Evolutionary conservation across 2,113 vertebrate genomes (phyloP).

Genomic region (Gasterosteus nipponicus): DNA sequence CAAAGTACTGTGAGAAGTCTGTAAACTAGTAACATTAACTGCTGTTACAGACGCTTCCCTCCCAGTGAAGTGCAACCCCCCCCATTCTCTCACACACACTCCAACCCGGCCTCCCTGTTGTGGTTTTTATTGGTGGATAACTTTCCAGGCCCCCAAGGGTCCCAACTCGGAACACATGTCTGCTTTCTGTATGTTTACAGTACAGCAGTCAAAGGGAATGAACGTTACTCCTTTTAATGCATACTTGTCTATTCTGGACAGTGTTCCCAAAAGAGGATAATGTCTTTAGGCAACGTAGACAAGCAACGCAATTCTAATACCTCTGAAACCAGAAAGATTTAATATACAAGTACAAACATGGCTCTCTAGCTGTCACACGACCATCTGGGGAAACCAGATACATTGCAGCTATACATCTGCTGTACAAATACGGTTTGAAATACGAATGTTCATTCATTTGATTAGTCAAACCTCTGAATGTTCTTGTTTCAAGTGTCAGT

Average conservation of each 20-base stretch:
- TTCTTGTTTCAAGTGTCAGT: conserved; percentile 23
- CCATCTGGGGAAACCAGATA: conserved; percentile 1
- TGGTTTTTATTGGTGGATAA: conserved; percentile 74
- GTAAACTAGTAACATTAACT: conserved; percentile 72
- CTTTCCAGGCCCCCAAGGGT: conserved; percentile 70
- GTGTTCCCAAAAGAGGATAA: conserved; percentile 44
- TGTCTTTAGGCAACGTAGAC: conserved; percentile 23
- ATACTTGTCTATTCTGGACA: conserved; percentile 56
- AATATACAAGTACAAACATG: background rate
- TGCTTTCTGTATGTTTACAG: conserved; percentile 73
- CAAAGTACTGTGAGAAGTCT: conserved; percentile 59
- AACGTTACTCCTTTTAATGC: conserved; percentile 61
- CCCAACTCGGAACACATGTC: conserved; percentile 77
- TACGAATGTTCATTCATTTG: conserved; percentile 39
- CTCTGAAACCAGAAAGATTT: conserved; percentile 24
- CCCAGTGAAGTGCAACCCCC: conserved; percentile 26
- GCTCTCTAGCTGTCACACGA: background rate
- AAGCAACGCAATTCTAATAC: conserved; percentile 41
- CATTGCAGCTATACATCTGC: background rate
- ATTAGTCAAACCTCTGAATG: conserved; percentile 39
- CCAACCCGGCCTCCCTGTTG: conserved; percentile 67
- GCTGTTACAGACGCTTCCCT: conserved; percentile 62
- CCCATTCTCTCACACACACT: conserved; percentile 30
- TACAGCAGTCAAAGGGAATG: conserved; percentile 67
- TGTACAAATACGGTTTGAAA: conserved; percentile 22